These are phyloP conservation scores for Neoascia interrupta DNA, from an alignment of 2,888 invertebrate species.

Conservation along the genomic window DNA sequence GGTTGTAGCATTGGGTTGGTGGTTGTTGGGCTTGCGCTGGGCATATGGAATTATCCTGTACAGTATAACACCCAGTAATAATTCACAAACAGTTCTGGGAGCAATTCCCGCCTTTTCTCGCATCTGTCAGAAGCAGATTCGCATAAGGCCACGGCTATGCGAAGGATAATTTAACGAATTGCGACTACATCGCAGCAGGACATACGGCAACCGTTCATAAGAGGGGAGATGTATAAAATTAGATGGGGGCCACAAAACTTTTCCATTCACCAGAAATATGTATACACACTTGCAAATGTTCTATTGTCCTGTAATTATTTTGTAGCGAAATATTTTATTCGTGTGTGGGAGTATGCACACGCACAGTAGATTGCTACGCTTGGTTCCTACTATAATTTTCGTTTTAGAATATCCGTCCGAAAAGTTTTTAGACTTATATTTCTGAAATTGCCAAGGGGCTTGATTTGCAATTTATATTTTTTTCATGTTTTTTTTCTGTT, in stretches of 20 bases:
- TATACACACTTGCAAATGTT: slow-evolving; percentile 62
- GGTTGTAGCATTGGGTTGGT: slow-evolving; percentile 6
- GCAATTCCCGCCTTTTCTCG: slow-evolving; percentile 77
- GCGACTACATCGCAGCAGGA: slow-evolving; percentile 48
- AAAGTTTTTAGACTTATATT: slow-evolving; percentile 54
- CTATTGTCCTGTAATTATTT: slow-evolving; percentile 75
- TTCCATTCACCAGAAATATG: slow-evolving; percentile 37
- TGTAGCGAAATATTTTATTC: slow-evolving; percentile 73
- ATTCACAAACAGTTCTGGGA: slow-evolving; percentile 68
- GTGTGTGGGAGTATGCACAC: background rate
- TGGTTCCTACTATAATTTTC: slow-evolving; percentile 70
- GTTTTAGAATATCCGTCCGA: slow-evolving; percentile 59
- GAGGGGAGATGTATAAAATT: background rate
- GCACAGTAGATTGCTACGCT: background rate
- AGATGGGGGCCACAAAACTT: slow-evolving; percentile 37
- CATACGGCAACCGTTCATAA: background rate
- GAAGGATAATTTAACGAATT: slow-evolving; percentile 67
- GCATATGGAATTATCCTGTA: slow-evolving; percentile 35
- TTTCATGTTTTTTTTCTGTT: no score
- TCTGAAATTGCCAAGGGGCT: background rate
- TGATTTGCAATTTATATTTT: background rate
- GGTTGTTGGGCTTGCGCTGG: no score
- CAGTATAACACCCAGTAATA: slow-evolving; percentile 68
- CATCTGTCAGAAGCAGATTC: slow-evolving; percentile 74
- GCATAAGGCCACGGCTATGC: slow-evolving; percentile 60